Evolutionary conservation across 2,797 vertebrate species (phyloP).

Genomic region (Ctenosaura bakeri): DNA sequence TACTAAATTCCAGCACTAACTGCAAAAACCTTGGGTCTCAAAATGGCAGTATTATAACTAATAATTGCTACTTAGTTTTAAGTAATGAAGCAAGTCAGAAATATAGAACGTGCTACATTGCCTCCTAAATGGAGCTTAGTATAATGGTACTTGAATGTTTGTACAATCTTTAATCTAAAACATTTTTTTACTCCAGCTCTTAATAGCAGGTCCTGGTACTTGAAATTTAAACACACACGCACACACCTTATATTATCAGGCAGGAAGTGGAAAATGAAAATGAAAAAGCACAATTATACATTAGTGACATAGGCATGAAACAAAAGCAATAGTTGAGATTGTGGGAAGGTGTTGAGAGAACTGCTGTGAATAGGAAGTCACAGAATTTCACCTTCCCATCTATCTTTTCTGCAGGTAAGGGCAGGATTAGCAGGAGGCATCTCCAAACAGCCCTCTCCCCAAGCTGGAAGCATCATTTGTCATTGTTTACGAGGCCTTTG

Average conservation of each 20-base stretch:
- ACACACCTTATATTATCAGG: conserved; percentile 59
- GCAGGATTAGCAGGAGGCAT: conserved; percentile 67
- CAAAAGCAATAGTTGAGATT: conserved; percentile 62
- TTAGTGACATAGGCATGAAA: conserved; percentile 59
- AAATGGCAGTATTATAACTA: conserved; percentile 70
- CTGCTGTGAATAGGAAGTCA: conserved; percentile 65
- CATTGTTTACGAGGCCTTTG: conserved; percentile 71
- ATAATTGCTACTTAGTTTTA: conserved; percentile 78
- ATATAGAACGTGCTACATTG: conserved; percentile 70
- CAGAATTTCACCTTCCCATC: conserved; percentile 64
- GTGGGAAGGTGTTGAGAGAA: conserved; percentile 39
- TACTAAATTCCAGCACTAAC: conserved; percentile 69
- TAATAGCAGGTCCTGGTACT: conserved; percentile 72
- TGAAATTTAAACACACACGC: conserved; percentile 60
- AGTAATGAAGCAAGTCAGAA: conserved; percentile 82
- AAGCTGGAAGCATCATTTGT: conserved; percentile 75
- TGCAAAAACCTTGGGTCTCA: conserved; percentile 72
- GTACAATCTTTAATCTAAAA: conserved; percentile 78
- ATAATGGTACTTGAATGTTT: conserved; percentile 73
- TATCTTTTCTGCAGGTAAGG: conserved; percentile 72
- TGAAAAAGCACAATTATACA: conserved; percentile 61
- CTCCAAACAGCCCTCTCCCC: conserved; percentile 63
- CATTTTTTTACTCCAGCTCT: conserved; percentile 75
- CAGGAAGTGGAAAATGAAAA: conserved; percentile 64
- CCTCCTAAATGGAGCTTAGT: conserved; percentile 78